Percentiles rank a stretch among this genome's conserved stretches.
Evolutionary conservation across 2,888 invertebrate genomes (phyloP).

Genomic region (Platypus cylindrus): DNA sequence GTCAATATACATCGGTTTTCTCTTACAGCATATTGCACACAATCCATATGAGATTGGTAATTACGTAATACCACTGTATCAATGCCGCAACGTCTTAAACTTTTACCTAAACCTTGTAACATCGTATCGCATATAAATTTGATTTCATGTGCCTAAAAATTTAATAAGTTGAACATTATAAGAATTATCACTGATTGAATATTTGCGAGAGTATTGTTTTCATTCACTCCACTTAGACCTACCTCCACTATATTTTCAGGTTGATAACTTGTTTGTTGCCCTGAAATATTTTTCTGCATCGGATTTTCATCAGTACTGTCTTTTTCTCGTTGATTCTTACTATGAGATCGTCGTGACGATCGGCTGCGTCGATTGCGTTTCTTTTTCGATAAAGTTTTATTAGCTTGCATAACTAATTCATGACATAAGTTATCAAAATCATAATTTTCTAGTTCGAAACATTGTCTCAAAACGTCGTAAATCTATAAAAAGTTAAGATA

Average conservation of each 20-base stretch:
- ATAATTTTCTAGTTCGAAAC: constrained; percentile 39
- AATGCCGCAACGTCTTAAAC: constrained; percentile 50
- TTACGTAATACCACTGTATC: constrained; percentile 43
- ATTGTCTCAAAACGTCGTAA: constrained; percentile 49
- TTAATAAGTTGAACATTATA: no score
- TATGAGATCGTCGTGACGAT: no score
- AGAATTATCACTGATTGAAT: no score
- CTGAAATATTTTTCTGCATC: no score
- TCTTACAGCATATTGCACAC: constrained; percentile 37
- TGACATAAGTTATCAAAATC: constrained; percentile 52
- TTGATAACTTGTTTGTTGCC: constrained; percentile 2
- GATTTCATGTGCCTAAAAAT: constrained; percentile 26
- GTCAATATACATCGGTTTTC: constrained; percentile 46
- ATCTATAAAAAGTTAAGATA: constrained; percentile 30
- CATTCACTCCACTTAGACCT: no score
- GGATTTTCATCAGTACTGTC: no score
- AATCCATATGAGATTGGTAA: constrained; percentile 38
- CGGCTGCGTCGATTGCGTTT: no score
- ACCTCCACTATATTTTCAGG: constrained; percentile 14
- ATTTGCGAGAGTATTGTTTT: no score
- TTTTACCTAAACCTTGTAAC: constrained; percentile 45
- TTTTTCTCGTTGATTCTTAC: no score
- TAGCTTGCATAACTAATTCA: constrained; percentile 44
- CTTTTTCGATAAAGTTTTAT: constrained; percentile 35
- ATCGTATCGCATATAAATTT: constrained; percentile 48